Conservation (phyloP, 2,113 vertebrate genomes). For the Semnornis frantzii region DNA sequence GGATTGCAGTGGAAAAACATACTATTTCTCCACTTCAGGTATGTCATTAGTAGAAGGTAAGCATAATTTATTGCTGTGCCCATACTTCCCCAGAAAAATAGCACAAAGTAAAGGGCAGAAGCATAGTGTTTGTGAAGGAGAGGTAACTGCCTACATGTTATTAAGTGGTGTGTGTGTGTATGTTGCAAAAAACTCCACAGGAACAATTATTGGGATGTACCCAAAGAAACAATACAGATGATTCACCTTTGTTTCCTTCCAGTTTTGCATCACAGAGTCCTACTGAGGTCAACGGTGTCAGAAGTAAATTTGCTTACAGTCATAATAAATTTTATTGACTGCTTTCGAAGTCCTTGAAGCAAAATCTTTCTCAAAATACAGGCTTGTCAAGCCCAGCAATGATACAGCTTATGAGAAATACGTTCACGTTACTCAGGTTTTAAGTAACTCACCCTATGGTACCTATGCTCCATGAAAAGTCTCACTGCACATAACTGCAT, state of each 20-base stretch:
- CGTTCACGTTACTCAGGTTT: not conserved
- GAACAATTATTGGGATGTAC: not conserved
- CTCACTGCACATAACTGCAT: not conserved
- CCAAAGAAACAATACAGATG: not conserved
- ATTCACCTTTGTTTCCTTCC: not conserved
- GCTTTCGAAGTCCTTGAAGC: not conserved
- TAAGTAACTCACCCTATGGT: not conserved
- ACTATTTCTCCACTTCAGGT: not conserved
- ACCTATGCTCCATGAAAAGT: not conserved
- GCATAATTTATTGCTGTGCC: not conserved
- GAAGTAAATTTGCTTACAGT: not conserved
- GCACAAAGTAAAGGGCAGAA: not conserved
- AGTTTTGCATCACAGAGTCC: slow-evolving; percentile 10
- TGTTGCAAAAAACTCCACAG: not conserved
- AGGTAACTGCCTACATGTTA: not conserved
- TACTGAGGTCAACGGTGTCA: not conserved
- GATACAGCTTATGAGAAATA: not conserved
- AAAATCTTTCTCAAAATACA: not conserved
- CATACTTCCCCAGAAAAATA: not conserved
- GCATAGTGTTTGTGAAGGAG: not conserved
- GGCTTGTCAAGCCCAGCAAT: not conserved
- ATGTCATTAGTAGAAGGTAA: not conserved
- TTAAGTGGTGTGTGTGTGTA: not conserved
- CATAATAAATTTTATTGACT: not conserved
- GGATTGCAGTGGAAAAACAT: not conserved